A percentile compares a stretch with the other conserved stretches of the same genome.
Evolutionary conservation across 2,113 vertebrate species (phyloP).

Genomic region (Megaceryle maxima): DNA sequence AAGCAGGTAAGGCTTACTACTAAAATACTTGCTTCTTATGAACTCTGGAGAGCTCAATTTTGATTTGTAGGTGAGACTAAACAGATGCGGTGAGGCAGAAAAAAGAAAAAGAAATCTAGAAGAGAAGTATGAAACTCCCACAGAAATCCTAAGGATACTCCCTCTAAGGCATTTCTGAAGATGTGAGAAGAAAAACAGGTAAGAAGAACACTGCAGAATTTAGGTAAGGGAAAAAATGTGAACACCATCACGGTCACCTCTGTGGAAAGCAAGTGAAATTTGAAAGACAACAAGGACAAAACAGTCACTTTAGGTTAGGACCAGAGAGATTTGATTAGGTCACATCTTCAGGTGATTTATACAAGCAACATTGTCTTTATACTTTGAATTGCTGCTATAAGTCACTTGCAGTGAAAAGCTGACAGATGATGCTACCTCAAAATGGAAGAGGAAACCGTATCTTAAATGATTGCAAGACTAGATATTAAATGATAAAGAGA

Average conservation of each 20-base stretch:
- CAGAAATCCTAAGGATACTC: background rate
- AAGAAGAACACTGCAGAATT: background rate
- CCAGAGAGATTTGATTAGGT: background rate
- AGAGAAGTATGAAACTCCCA: background rate
- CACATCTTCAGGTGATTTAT: background rate
- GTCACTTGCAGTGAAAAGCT: background rate
- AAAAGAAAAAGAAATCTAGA: background rate
- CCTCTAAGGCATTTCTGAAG: background rate
- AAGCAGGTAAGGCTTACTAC: background rate
- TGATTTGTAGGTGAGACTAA: conserved; percentile 15
- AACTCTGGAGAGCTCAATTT: background rate
- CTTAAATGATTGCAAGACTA: background rate
- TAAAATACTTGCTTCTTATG: background rate
- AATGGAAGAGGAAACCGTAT: background rate
- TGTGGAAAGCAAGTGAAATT: background rate
- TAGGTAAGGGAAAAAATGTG: background rate
- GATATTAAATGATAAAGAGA: background rate
- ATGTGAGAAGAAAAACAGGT: background rate
- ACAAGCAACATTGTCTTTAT: background rate
- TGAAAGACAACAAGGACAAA: background rate
- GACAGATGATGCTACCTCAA: background rate
- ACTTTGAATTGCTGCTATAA: background rate
- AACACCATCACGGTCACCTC: background rate
- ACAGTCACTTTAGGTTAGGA: background rate
- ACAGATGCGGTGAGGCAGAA: background rate